Evolutionary conservation across 2,888 invertebrate species (phyloP).

Genomic region (Hypena proboscidalis): DNA sequence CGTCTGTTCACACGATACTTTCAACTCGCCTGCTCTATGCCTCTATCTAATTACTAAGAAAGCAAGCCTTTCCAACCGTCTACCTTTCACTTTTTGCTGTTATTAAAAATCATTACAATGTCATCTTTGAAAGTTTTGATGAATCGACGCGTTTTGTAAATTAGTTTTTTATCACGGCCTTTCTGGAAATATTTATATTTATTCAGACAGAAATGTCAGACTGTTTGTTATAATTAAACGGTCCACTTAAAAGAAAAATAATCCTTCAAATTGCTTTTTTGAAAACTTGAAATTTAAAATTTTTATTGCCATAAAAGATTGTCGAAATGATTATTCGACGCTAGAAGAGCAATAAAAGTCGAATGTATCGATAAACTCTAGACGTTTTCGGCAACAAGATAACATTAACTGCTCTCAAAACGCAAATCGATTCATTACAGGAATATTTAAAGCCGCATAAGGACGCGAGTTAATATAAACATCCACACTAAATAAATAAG

Average conservation of each 20-base stretch:
- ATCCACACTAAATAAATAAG: constrained; percentile 47
- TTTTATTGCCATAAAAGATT: constrained; percentile 13
- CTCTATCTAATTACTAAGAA: constrained; percentile 78
- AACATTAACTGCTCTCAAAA: constrained; percentile 17
- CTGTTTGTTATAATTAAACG: no score
- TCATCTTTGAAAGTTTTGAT: constrained; percentile 65
- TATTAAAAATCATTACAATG: constrained; percentile 73
- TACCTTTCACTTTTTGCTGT: constrained; percentile 79
- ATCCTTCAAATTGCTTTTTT: no score
- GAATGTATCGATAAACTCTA: constrained; percentile 9
- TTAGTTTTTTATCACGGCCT: constrained; percentile 20
- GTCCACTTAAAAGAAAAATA: no score
- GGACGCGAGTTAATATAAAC: constrained; percentile 34
- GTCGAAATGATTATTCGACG: constrained; percentile 6
- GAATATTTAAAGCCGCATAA: constrained; percentile 33
- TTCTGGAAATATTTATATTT: constrained; percentile 9
- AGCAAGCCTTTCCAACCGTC: constrained; percentile 66
- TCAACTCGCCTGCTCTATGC: constrained; percentile 73
- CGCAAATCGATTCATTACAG: constrained; percentile 27
- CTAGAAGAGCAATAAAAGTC: constrained; percentile 12
- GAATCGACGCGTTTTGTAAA: constrained; percentile 42
- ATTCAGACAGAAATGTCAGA: not conserved
- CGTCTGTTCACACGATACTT: constrained; percentile 74
- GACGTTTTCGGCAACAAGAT: constrained; percentile 16
- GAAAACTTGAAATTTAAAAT: no score